Evolutionary conservation across 1,140 invertebrate genomes (phyloP).

Genomic region (Drosophila arawakana): DNA sequence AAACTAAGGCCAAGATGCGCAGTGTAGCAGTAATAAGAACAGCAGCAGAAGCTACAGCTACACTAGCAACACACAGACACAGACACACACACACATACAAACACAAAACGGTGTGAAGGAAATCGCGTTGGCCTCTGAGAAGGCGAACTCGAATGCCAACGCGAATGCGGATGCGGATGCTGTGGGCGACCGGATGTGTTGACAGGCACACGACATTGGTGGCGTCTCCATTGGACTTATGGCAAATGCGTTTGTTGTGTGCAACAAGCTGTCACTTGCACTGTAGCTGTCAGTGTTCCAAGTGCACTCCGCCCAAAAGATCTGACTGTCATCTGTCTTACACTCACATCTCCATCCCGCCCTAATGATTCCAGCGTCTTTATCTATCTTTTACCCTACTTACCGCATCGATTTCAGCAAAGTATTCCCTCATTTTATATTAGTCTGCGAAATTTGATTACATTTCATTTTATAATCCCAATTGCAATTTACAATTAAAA

Average conservation of each 20-base stretch:
- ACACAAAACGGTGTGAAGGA: slow-evolving; percentile 7
- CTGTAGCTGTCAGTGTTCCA: slow-evolving; percentile 7
- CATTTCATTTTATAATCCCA: slow-evolving; percentile 35
- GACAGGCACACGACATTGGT: slow-evolving; percentile 28
- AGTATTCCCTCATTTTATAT: neutral
- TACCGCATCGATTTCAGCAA: neutral
- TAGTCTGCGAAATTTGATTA: slow-evolving; percentile 27
- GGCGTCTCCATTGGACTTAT: slow-evolving; percentile 28
- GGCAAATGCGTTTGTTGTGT: slow-evolving; percentile 50
- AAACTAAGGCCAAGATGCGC: slow-evolving; percentile 44
- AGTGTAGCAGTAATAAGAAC: slow-evolving; percentile 1
- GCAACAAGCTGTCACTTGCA: slow-evolving; percentile 47
- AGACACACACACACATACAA: slow-evolving; percentile 4
- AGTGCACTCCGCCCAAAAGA: slow-evolving; percentile 9
- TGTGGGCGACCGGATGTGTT: slow-evolving; percentile 36
- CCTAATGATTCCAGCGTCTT: neutral
- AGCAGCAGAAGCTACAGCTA: slow-evolving; percentile 10
- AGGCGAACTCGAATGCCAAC: slow-evolving; percentile 13
- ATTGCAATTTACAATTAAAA: slow-evolving; percentile 40
- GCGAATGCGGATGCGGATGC: slow-evolving; percentile 16
- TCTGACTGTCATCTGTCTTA: neutral
- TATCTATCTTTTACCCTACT: no score
- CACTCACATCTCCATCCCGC: neutral
- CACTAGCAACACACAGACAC: slow-evolving; percentile 5
- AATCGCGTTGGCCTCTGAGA: slow-evolving; percentile 15